These are phyloP conservation scores for Scylla paramamosain DNA, from an alignment of 1,140 invertebrate genomes.

Conservation along the genomic window DNA sequence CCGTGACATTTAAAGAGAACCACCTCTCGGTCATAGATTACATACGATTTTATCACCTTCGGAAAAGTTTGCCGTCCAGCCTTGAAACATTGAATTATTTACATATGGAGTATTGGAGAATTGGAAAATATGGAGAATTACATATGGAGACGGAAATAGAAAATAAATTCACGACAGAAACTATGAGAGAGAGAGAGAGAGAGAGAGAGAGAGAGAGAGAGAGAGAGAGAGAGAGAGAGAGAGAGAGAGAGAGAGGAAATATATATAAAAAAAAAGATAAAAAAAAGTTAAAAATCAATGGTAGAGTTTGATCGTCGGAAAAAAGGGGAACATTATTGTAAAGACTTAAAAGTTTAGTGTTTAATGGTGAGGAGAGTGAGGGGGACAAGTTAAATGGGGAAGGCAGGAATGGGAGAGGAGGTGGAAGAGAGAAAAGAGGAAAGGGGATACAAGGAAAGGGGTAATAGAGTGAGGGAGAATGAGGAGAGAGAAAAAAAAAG, in stretches of 20 bases:
- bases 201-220: constrained; percentile 20
- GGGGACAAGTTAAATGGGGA: not conserved
- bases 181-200: constrained; percentile 20
- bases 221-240: not conserved
- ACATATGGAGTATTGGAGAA: too few species aligned
- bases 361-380: constrained; percentile 1
- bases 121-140: too few species aligned
- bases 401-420: not conserved
- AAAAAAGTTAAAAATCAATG: not conserved
- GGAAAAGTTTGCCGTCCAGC: too few species aligned
- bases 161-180: too few species aligned
- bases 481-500: not conserved
- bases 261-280: not conserved
- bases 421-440: not conserved
- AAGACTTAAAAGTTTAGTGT: constrained; percentile 15
- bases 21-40: too few species aligned
- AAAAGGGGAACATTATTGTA: constrained; percentile 24
- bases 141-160: too few species aligned
- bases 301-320: not conserved
- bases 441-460: not conserved
- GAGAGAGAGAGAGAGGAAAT: not conserved
- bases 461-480: not conserved
- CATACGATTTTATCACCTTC: too few species aligned
- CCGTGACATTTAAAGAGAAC: too few species aligned
- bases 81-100: too few species aligned